These are phyloP conservation scores for Mactra quadrangularis DNA, from an alignment of 1,140 invertebrate species.

Conservation along the genomic window DNA sequence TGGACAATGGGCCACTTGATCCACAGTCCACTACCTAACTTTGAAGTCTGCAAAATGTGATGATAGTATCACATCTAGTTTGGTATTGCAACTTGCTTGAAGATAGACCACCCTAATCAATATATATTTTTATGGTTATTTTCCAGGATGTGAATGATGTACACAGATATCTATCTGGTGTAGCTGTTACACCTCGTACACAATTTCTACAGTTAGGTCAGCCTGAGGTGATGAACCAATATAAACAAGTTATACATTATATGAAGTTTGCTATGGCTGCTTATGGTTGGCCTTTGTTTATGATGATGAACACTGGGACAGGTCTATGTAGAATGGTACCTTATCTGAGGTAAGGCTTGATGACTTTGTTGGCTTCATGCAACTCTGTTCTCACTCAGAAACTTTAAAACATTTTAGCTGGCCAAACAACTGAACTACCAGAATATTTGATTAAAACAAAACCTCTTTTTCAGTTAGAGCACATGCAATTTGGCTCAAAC, in stretches of 20 bases:
- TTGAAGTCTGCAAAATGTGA: too few species aligned
- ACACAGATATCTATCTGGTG: conserved; percentile 95
- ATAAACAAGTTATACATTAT: conserved; percentile 92
- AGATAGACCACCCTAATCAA: too few species aligned
- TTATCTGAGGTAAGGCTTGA: conserved; percentile 82
- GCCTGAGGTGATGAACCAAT: conserved; percentile 89
- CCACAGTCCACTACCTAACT: too few species aligned
- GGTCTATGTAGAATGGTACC: conserved; percentile 90
- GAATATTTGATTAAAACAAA: too few species aligned
- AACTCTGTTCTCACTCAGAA: not conserved
- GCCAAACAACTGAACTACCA: too few species aligned
- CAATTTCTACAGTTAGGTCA: conserved; percentile 93
- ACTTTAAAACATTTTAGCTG: not conserved
- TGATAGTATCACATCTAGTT: too few species aligned
- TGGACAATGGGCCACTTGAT: too few species aligned
- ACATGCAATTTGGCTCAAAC: too few species aligned
- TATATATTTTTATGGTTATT: too few species aligned
- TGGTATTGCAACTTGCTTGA: too few species aligned
- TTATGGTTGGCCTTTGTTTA: conserved; percentile 96
- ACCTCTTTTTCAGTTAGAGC: too few species aligned
- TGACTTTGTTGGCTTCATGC: not conserved
- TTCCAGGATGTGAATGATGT: conserved; percentile 87
- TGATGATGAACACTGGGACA: conserved; percentile 89
- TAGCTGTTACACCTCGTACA: conserved; percentile 92
- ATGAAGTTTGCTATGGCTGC: conserved; percentile 95